A percentile compares a stretch with the other conserved stretches of the same genome.
Conservation (phyloP, 2,797 vertebrate genomes). For the Brachyrhaphis roseni region DNA sequence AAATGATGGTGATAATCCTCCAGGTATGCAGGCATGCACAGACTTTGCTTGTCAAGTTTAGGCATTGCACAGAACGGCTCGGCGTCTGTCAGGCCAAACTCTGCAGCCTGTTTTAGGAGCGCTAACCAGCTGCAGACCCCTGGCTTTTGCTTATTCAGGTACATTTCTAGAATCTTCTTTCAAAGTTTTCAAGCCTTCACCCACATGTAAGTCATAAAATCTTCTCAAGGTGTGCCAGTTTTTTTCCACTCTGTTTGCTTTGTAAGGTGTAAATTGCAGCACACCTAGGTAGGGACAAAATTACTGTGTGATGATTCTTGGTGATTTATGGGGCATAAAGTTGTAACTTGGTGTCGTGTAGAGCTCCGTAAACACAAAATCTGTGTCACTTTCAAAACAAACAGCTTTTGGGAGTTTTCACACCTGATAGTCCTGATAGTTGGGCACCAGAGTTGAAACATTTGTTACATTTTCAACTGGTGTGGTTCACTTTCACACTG, state of each 20-base stretch:
- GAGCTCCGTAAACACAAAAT: background rate
- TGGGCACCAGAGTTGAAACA: background rate
- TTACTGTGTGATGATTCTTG: background rate
- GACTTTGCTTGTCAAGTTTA: slow-evolving; percentile 53
- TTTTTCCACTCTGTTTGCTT: background rate
- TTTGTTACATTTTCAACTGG: background rate
- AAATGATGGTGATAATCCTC: slow-evolving; percentile 63
- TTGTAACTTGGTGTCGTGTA: background rate
- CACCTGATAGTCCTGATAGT: background rate
- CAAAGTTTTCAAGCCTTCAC: background rate
- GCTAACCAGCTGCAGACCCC: background rate
- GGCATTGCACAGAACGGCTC: slow-evolving; percentile 27
- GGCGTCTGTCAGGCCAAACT: background rate
- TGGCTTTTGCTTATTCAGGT: background rate
- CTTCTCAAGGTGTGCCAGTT: background rate
- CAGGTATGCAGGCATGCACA: slow-evolving; percentile 71
- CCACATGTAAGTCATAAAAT: background rate
- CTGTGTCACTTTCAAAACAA: background rate
- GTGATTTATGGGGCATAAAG: background rate
- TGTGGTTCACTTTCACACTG: background rate
- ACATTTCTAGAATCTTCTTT: background rate
- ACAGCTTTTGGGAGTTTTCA: background rate
- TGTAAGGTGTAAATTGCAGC: background rate
- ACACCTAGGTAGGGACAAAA: background rate
- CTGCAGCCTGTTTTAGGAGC: background rate